Base-by-base conservation (phyloP, 2,797 vertebrate species). In the Dryobates pubescens region DNA sequence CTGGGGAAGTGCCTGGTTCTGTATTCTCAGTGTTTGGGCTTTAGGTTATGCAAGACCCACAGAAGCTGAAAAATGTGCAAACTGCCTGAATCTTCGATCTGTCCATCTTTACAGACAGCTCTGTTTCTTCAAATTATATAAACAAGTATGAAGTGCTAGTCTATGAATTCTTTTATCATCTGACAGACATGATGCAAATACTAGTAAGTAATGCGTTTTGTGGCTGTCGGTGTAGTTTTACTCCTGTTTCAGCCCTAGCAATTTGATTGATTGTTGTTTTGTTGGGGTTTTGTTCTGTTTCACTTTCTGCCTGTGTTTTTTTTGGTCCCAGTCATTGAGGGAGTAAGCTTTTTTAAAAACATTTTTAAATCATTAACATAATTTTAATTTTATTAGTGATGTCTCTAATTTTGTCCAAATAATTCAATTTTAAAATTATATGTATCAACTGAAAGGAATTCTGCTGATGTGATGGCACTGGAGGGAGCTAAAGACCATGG, bases 401-500 rank as follows among this genome's bases (percentile, higher is more conserved):
- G 18, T 16, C 29, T 43, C 22, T 38, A 32, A 51, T 85, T 76
- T 30, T 56, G 15, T 47, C 7, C 5, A 23, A 67, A 53, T 79
- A 82, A 38, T 38, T 19, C 16, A 41, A 2, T 57, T 89, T 80
- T 45, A 8, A 80, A 82, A 58, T 87, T 70, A 3, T 8, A 43
- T 8, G 2, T 32, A 71, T 62, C 59, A 77, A 6, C 7, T 43
- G 38, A 70, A 88, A 26, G 27, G 10, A 81, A 2, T 86, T 93
- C 61, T 56, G 0, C 12, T 62, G 83, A 53, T 93, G 41, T 26
- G 43, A 63, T 92, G 62, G 89, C 90, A 82, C 78, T 92, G 93
- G 81, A 93, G 88, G 88, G 94, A 93, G 68, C 88, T 92, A 59
- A 94, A 88, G 83, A 82, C 32, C 41, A 4, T 38, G 63, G 74